phyloP scores from a whole-genome alignment of 2,113 vertebrate species.

The Engraulis encrasicolus region DNA sequence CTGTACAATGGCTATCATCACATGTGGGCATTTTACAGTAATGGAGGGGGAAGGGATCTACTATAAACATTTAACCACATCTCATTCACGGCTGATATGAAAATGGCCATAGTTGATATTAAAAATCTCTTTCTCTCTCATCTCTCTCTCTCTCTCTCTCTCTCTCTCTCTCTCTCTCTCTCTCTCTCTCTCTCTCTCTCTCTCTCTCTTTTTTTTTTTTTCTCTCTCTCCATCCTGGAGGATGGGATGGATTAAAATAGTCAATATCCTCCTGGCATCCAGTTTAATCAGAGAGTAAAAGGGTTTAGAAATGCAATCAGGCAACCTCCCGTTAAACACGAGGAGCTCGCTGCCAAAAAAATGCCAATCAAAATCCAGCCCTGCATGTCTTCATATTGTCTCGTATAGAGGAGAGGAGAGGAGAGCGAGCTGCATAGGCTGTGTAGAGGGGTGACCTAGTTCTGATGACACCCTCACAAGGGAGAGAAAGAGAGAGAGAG shows the following conservation, averaged over 20 bases:
- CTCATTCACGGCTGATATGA: neutral
- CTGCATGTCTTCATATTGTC: neutral
- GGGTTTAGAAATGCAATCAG: slow-evolving; percentile 18
- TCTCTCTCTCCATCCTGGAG: neutral
- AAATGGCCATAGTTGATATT: neutral
- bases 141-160: neutral
- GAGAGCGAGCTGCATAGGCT: too few relatives aligned
- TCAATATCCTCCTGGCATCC: slow-evolving; percentile 10
- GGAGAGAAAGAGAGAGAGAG: neutral
- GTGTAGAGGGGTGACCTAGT: neutral
- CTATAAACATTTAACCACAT: neutral
- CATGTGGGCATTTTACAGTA: neutral
- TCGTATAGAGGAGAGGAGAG: neutral
- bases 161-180: neutral
- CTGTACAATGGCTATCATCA: neutral
- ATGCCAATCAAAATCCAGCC: slow-evolving; percentile 18
- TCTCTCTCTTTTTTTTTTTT: neutral
- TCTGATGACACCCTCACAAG: slow-evolving; percentile 6
- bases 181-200: neutral
- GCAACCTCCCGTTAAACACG: neutral
- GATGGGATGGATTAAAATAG: slow-evolving; percentile 13
- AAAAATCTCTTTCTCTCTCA: neutral
- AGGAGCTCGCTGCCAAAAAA: neutral
- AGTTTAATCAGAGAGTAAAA: slow-evolving; percentile 8
- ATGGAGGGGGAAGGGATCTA: neutral